A percentile compares a stretch with the other conserved stretches of the same genome.
Conservation (phyloP, 2,113 vertebrate species). For the Phoenicopterus ruber region DNA sequence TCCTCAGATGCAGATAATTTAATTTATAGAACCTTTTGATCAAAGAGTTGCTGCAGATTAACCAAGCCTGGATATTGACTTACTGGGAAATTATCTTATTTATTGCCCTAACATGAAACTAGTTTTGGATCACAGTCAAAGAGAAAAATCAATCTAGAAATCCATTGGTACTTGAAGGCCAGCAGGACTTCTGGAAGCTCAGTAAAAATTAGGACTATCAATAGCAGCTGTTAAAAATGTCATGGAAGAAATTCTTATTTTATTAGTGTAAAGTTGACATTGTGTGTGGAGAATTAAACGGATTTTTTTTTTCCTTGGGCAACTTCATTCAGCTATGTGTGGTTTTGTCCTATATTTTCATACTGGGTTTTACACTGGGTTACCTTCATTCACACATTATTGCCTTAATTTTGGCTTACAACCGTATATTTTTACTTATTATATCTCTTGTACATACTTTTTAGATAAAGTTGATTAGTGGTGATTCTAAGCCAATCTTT, state of each 20-base stretch:
- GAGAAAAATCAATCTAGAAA: neutral
- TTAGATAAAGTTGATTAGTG: neutral
- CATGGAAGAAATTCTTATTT: neutral
- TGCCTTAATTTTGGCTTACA: neutral
- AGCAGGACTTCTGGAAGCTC: neutral
- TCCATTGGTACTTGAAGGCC: neutral
- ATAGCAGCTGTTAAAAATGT: neutral
- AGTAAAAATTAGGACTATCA: neutral
- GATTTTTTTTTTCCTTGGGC: too few relatives aligned
- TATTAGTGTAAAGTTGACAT: neutral
- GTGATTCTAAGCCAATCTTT: neutral
- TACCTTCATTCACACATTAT: neutral
- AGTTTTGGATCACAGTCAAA: neutral
- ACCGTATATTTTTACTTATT: neutral
- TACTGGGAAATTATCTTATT: neutral
- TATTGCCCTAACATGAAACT: neutral
- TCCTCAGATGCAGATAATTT: neutral
- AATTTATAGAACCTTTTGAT: neutral
- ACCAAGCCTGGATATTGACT: neutral
- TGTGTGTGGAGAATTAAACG: neutral
- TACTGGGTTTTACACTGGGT: neutral
- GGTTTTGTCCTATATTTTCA: neutral
- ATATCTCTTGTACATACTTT: neutral
- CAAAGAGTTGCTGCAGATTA: neutral
- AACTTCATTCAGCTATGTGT: neutral